Percentiles rank a stretch among this genome's conserved stretches.
phyloP scores from a whole-genome alignment of 2,797 vertebrate species.

The Phataginus tetradactyla region DNA sequence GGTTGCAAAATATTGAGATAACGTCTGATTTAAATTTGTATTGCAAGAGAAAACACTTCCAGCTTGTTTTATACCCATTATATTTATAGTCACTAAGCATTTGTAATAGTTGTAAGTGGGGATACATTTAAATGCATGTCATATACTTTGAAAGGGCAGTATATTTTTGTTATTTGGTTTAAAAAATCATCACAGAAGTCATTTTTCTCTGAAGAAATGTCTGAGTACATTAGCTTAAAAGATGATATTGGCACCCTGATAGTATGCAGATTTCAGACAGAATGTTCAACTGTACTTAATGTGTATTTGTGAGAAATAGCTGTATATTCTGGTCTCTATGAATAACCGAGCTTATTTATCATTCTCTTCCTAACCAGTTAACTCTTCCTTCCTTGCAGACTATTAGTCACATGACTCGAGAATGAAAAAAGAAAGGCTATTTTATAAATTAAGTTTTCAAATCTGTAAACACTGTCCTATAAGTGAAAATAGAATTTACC shows the following conservation, averaged over 20 bases:
- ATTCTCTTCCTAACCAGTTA: slow-evolving; percentile 49
- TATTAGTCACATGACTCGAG: slow-evolving; percentile 46
- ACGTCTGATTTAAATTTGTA: slow-evolving; percentile 36
- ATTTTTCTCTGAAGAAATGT: slow-evolving; percentile 4
- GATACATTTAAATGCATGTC: slow-evolving; percentile 46
- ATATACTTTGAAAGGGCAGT: slow-evolving; percentile 33
- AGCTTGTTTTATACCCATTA: neutral
- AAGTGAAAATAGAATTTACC: slow-evolving; percentile 65
- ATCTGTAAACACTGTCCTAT: neutral
- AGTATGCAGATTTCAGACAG: slow-evolving; percentile 66
- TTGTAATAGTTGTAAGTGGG: slow-evolving; percentile 48
- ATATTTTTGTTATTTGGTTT: slow-evolving; percentile 59
- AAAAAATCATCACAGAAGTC: slow-evolving; percentile 63
- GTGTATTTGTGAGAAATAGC: slow-evolving; percentile 61
- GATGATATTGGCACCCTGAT: slow-evolving; percentile 49
- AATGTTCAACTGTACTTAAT: slow-evolving; percentile 63
- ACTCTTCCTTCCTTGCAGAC: slow-evolving; percentile 59
- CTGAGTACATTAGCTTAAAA: slow-evolving; percentile 59
- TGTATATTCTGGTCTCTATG: slow-evolving; percentile 33
- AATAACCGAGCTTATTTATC: slow-evolving; percentile 47
- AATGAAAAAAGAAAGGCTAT: neutral
- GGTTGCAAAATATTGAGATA: slow-evolving; percentile 6
- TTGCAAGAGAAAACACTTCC: slow-evolving; percentile 39
- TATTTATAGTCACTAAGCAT: slow-evolving; percentile 51
- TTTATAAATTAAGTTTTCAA: slow-evolving; percentile 50